Percentiles rank a stretch among this genome's conserved stretches.
Conservation (phyloP, 2,113 vertebrate genomes). For the Puffinus mauretanicus region DNA sequence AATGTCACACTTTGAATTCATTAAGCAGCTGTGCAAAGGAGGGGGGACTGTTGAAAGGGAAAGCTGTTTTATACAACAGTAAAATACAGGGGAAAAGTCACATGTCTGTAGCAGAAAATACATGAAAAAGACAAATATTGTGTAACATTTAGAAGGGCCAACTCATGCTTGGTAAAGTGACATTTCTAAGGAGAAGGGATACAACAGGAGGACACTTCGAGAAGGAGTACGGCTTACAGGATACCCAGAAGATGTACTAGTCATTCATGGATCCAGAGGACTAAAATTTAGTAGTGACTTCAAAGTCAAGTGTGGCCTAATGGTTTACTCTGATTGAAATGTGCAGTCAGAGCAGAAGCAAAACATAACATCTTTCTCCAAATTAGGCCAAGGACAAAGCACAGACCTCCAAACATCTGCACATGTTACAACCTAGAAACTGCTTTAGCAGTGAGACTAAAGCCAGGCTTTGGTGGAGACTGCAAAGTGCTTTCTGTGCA, state of each 20-base stretch:
- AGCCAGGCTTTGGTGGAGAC: neutral
- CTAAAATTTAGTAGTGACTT: neutral
- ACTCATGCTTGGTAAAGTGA: neutral
- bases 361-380: neutral
- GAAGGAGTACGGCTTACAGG: neutral
- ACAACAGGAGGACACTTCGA: neutral
- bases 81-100: neutral
- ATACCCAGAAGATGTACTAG: neutral
- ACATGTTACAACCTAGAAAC: neutral
- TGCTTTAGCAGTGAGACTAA: neutral
- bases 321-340: neutral
- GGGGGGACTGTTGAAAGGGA: neutral
- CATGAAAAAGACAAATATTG: neutral
- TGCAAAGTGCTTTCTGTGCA: neutral
- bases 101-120: neutral
- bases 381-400: conserved; percentile 22
- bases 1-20: conserved; percentile 30
- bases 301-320: neutral
- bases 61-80: neutral
- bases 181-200: neutral
- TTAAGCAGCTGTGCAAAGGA: neutral
- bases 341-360: neutral
- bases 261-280: neutral
- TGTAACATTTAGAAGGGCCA: neutral
- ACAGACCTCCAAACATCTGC: neutral